Conservation (phyloP, 2,888 invertebrate species). For the Amphipoea oculea region DNA sequence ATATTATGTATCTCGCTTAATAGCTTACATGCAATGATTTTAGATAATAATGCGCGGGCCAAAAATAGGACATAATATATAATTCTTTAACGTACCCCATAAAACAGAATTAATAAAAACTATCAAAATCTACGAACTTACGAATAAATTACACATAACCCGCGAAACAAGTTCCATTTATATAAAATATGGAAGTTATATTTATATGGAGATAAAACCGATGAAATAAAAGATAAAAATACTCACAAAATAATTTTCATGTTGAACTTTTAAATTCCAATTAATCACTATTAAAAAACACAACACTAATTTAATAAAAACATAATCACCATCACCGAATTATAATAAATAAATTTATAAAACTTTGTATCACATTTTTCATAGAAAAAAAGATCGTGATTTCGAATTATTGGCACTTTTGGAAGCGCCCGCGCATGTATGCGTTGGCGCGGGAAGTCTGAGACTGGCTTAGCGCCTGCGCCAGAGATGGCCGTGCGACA, state of each 20-base stretch:
- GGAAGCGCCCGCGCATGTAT: conserved; percentile 57
- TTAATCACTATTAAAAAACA: conserved; percentile 34
- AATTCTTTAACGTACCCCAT: background rate
- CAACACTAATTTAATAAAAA: conserved; percentile 54
- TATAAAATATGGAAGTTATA: background rate
- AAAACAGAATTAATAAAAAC: background rate
- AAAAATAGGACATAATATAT: background rate
- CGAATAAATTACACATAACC: background rate
- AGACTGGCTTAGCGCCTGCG: conserved; percentile 65
- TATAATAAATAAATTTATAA: conserved; percentile 27
- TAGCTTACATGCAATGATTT: background rate
- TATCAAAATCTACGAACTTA: background rate
- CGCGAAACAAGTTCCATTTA: conserved; percentile 22
- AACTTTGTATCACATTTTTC: conserved; percentile 58
- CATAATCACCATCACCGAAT: conserved; percentile 62
- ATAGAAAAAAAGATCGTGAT: conserved; percentile 40
- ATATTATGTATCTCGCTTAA: background rate
- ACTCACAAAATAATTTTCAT: conserved; percentile 72
- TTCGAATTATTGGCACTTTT: conserved; percentile 51
- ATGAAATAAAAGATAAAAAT: conserved; percentile 24
- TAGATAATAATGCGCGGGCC: background rate
- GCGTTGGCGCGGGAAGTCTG: conserved; percentile 60
- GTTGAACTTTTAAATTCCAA: conserved; percentile 58
- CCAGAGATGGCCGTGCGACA: conserved; percentile 41
- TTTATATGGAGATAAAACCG: background rate